Conservation (phyloP, 30 jellyfish, hydroid and myxozoan genomes). For the Clytia hemisphaerica region DNA sequence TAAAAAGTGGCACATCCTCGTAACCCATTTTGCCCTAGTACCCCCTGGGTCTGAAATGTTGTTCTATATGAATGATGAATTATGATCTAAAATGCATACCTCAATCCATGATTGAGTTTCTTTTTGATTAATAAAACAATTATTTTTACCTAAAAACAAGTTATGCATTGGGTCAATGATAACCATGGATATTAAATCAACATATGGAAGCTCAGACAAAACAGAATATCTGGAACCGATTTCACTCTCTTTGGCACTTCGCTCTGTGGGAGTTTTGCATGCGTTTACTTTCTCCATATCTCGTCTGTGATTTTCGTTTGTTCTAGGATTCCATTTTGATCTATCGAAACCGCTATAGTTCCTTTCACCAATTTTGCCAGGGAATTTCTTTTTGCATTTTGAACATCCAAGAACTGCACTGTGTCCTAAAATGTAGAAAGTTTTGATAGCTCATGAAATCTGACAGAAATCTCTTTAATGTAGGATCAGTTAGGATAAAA, state of each 20-base stretch:
- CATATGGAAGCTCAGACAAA: conserved; percentile 22
- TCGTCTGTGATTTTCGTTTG: conserved; percentile 6
- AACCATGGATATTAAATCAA: not conserved
- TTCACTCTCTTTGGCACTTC: not conserved
- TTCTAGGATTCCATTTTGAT: conserved; percentile 14
- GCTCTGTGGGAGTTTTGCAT: conserved; percentile 3
- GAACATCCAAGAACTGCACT: conserved; percentile 37
- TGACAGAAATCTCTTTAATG: too few species aligned
- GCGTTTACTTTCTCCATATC: conserved; percentile 4
- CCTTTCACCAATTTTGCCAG: conserved; percentile 13
- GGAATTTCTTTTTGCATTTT: conserved; percentile 26
- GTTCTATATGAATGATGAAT: too few species aligned
- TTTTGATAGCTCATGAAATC: too few species aligned
- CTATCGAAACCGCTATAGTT: conserved; percentile 20
- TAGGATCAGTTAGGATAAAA: too few species aligned
- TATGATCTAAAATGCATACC: too few species aligned
- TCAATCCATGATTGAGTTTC: too few species aligned
- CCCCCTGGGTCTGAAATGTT: too few species aligned
- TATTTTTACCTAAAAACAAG: too few species aligned
- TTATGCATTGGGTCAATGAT: conserved; percentile 36
- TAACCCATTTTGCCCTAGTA: too few species aligned
- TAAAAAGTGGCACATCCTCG: too few species aligned
- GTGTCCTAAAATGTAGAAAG: too few species aligned
- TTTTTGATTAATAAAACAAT: too few species aligned
- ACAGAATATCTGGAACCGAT: conserved; percentile 22